Base-by-base conservation (phyloP, 2,113 vertebrate genomes). In the Paratilapia polleni region DNA sequence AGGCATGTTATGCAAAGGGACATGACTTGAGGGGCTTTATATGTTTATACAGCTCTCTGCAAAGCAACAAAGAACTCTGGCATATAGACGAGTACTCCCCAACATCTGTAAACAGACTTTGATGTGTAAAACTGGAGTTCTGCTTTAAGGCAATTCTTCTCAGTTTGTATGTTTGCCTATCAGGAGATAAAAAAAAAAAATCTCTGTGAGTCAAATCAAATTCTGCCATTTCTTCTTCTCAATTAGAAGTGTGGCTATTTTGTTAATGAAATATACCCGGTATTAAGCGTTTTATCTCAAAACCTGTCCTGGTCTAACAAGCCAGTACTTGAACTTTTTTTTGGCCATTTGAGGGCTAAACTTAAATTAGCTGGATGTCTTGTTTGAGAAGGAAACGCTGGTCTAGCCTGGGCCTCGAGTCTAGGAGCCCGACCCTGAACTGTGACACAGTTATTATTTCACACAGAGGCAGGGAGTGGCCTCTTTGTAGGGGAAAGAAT, bases 381-480 rank as follows among this genome's bases (percentile, higher is more conserved):
- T 26, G 19, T 68, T 80, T 57, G 28, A 24, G 47, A 75, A 38
- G 59, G 47, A 76, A 82, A 54, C 28, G 4, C 17, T 28, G 77
- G 59, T 57, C 73, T 24, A 57, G 73, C 24, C 52, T 38, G n/a
- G 73, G 68, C 52, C 52, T 73, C 68, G 49, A 34, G 47, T 31
- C 68, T 26, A 73, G 13, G 26, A 57, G 24, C 36, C 38, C 19
- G 22, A 68, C 62, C 68, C 66, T 75, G 57, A 81, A 81, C 68
- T 52, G 31, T 76, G 58, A 28, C 73, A 76, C 5, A 78, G 56
- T 81, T 73, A 41, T 82, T 63, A 36, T 56, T 75, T 63, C 26
- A 56, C 68, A 76, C n/a, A 41, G 15, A 26, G 20, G 47, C 41
- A 62, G 68, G 68, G 68, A 75, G 68, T 61, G 43, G 49, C 47